phyloP scores from a whole-genome alignment of 2,888 invertebrate species.

The Spodoptera picta region DNA sequence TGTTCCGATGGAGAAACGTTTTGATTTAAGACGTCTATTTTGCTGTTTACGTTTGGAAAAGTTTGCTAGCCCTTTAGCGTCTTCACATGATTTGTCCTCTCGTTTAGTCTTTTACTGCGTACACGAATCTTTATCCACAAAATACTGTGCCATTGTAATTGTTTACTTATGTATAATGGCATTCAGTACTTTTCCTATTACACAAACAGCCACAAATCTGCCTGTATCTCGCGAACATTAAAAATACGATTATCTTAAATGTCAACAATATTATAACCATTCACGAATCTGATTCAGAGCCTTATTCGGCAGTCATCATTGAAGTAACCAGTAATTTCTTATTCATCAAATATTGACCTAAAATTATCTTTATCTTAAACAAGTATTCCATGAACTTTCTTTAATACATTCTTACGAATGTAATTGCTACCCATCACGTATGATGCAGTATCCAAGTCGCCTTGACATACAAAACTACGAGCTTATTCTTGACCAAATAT shows the following conservation, averaged over 20 bases:
- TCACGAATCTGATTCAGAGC: too few relatives aligned
- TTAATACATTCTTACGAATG: not conserved
- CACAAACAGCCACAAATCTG: too few relatives aligned
- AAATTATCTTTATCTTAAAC: too few relatives aligned
- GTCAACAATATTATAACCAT: too few relatives aligned
- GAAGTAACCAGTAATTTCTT: too few relatives aligned
- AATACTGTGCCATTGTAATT: not conserved
- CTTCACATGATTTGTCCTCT: not conserved
- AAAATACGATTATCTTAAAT: too few relatives aligned
- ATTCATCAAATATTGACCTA: too few relatives aligned
- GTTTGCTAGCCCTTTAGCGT: slow-evolving; percentile 14
- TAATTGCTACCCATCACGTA: not conserved
- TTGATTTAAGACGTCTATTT: slow-evolving; percentile 54
- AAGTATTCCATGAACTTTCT: too few relatives aligned
- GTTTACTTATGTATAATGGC: too few relatives aligned
- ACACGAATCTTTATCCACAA: not conserved
- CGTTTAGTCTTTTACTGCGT: not conserved
- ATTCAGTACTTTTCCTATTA: too few relatives aligned
- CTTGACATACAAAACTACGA: not conserved
- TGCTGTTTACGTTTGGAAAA: slow-evolving; percentile 25
- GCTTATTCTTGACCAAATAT: not conserved
- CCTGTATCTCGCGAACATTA: too few relatives aligned
- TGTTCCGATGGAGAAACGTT: slow-evolving; percentile 49
- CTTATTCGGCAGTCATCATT: too few relatives aligned
- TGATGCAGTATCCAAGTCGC: slow-evolving; percentile 5